phyloP scores from a whole-genome alignment of 2,797 vertebrate genomes.

The Dendrocincla fuliginosa region DNA sequence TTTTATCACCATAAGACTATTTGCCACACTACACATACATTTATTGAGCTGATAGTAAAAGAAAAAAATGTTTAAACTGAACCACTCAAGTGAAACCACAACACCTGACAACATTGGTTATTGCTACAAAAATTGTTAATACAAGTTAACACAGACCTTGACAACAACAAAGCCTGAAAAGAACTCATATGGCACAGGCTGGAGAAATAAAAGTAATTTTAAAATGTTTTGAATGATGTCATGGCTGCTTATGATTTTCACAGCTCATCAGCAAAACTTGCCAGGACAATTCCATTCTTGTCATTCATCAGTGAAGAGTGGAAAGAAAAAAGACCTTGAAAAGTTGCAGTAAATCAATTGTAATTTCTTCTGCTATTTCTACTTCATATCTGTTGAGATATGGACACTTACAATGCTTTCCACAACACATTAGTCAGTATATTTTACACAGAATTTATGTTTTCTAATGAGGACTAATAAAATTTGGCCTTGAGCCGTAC shows the following conservation, averaged over 20 bases:
- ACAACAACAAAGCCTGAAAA: neutral
- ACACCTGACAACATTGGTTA: neutral
- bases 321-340: neutral
- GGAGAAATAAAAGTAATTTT: neutral
- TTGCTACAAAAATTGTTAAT: neutral
- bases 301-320: rapidly evolving
- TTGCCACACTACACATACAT: neutral
- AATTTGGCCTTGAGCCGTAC: neutral
- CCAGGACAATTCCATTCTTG: neutral
- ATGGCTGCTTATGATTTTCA: neutral
- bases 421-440: neutral
- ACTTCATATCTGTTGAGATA: neutral
- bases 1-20: neutral
- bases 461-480: neutral
- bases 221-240: neutral
- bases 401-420: neutral
- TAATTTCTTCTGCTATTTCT: neutral
- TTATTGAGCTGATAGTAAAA: neutral
- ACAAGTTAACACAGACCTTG: neutral
- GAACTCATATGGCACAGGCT: neutral
- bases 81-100: neutral
- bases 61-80: neutral
- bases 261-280: neutral
- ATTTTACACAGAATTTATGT: neutral
- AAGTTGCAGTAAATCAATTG: neutral